Conservation (phyloP, 2,888 invertebrate genomes). For the Caradrina kadenii region DNA sequence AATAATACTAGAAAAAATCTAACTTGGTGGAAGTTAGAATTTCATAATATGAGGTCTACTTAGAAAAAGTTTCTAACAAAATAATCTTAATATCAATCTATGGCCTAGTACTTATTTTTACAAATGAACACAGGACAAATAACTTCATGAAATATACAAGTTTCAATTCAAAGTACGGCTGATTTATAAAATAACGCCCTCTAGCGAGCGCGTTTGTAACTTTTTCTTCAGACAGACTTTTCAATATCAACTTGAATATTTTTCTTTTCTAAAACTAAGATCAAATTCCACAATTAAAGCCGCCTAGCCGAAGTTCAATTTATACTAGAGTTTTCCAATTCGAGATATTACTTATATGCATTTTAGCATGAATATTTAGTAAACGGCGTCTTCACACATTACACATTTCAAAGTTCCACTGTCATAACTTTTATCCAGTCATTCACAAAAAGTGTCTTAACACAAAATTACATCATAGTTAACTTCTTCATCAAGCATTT, state of each 20-base stretch:
- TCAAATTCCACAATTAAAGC: not conserved
- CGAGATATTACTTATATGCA: not conserved
- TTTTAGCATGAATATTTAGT: not conserved
- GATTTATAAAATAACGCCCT: slow-evolving; percentile 52
- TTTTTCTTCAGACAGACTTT: not conserved
- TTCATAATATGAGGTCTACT: not conserved
- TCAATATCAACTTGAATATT: not conserved
- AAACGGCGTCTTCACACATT: not conserved
- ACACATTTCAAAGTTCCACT: not conserved
- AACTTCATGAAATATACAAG: slow-evolving; percentile 61
- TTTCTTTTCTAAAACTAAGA: not conserved
- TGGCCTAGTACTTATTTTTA: not conserved
- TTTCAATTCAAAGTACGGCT: slow-evolving; percentile 54
- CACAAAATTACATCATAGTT: not conserved
- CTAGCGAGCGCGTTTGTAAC: not conserved
- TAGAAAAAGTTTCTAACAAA: no score
- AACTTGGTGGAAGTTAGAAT: not conserved
- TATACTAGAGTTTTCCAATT: not conserved
- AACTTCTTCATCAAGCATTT: not conserved
- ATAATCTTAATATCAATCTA: no score
- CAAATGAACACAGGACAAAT: slow-evolving; percentile 11
- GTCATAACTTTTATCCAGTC: not conserved
- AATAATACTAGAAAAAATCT: not conserved
- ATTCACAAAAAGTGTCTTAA: not conserved
- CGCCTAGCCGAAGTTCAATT: not conserved